Conservation (phyloP, 2,888 invertebrate genomes). For the Brenthis daphne region DNA sequence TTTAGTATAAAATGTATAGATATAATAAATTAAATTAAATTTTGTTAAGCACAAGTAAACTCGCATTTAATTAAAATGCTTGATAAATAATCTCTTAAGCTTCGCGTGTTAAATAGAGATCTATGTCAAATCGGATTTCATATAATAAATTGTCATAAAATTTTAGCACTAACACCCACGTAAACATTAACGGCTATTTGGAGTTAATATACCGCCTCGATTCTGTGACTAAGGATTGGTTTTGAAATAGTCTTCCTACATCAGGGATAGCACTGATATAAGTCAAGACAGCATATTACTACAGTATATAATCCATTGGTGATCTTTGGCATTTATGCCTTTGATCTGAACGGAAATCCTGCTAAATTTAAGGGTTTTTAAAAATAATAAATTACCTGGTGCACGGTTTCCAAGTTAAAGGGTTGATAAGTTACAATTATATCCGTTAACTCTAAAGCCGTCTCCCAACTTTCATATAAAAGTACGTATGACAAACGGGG, state of each 20-base stretch:
- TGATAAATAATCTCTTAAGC: slow-evolving; percentile 13
- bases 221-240: slow-evolving; percentile 45
- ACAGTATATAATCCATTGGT: no score
- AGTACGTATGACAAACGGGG: no score
- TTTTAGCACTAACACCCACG: slow-evolving; percentile 61
- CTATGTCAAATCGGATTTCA: slow-evolving; percentile 37
- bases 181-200: slow-evolving; percentile 41
- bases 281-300: slow-evolving; percentile 11
- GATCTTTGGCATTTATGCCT: no score
- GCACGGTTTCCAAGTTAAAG: no score
- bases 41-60: not conserved
- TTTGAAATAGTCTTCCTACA: slow-evolving; percentile 46
- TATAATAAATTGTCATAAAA: slow-evolving; percentile 52
- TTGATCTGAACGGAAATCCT: no score
- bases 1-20: no score
- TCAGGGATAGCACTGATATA: slow-evolving; percentile 13
- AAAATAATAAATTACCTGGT: no score
- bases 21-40: no score
- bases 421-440: no score
- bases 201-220: slow-evolving; percentile 38
- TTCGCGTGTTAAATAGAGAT: slow-evolving; percentile 35
- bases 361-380: no score
- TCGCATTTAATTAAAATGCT: not conserved
- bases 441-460: no score
- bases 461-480: no score